These are phyloP conservation scores for Aleiodes testaceus DNA, from an alignment of 2,888 invertebrate species.

Conservation along the genomic window DNA sequence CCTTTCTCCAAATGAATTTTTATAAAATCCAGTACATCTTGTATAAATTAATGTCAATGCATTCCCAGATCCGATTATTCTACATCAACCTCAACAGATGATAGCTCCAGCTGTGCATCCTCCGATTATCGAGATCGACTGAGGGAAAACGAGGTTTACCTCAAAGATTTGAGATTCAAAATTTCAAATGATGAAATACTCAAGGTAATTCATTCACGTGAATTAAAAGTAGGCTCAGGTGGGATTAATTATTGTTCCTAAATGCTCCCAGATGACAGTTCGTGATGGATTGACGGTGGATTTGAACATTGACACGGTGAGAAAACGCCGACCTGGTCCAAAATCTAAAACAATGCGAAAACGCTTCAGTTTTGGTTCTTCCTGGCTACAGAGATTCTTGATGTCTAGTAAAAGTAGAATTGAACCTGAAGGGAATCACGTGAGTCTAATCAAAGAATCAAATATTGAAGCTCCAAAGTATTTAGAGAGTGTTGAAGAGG, in stretches of 20 bases:
- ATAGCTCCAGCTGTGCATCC: conserved; percentile 41
- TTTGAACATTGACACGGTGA: conserved; percentile 54
- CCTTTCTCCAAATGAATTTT: not conserved
- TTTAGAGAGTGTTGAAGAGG: not conserved
- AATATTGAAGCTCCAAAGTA: not conserved
- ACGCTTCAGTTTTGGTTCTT: conserved; percentile 34
- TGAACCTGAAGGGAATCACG: not conserved
- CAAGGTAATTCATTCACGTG: conserved; percentile 57
- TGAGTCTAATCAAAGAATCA: not conserved
- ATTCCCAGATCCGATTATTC: conserved; percentile 29
- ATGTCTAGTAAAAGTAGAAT: not conserved
- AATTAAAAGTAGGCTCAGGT: conserved; percentile 5
- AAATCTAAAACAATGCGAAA: conserved; percentile 56
- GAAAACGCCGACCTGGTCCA: conserved; percentile 57
- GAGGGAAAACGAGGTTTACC: conserved; percentile 58
- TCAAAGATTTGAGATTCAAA: conserved; percentile 65
- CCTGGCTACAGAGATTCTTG: conserved; percentile 29
- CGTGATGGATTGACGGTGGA: conserved; percentile 62
- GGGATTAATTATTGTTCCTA: conserved; percentile 5
- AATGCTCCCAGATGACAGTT: conserved; percentile 59
- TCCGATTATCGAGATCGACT: conserved; percentile 66
- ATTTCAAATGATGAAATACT: conserved; percentile 56
- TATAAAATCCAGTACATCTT: not conserved
- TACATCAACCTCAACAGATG: conserved; percentile 42
- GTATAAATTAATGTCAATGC: not conserved